Evolutionary conservation across 2,113 vertebrate species (phyloP), one percentile per base, ranked within the genome.

Genomic region (Thamnaconus septentrionalis): DNA sequence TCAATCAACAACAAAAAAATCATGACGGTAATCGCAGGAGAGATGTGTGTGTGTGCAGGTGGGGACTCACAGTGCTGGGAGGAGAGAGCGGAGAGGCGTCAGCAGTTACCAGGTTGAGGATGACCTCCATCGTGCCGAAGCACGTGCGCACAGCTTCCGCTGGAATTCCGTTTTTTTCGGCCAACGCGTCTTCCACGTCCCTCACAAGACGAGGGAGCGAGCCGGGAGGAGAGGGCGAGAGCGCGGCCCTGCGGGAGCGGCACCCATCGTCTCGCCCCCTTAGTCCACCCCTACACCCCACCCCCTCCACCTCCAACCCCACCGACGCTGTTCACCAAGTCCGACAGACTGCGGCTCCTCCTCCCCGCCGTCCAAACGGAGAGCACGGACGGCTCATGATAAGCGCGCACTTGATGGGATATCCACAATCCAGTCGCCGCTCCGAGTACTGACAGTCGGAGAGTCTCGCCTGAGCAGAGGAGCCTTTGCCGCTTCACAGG

Each of bases 101-200:
- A 69, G 88, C 87, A n/a, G 88, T 81, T 83, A 93, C 85, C 86
- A 93, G 82, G 72, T 80, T 90, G 69, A 92, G 53, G 67, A 91
- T 88, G 78, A 92, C 83, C 69, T 93, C 91, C 90, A 93, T 90
- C 59, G 78, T 3, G 5, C 52, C 69, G 42, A 79, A 54, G 18
- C 51, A 53, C 69, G 82, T 75, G 77, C 42, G 47, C 53, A 44
- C 59, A 3, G 51, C 61, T 67, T 58, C 11, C 8, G 64, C 67
- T 53, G 45, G 40, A 76, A 52, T 49, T 70, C 50, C 47, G 53
- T 53, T 60, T 18, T 76, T 41, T 79, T 51, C 52, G 53, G 18
- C 18, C 18, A 2, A 31, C 18, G 18, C 18, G 18, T 31, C 66
- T 55, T 40, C 52, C 42, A 12, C 44, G 41, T 64, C 64, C 66